phyloP scores from a whole-genome alignment of 2,888 invertebrate species.

The Falcaria lacertinaria region DNA sequence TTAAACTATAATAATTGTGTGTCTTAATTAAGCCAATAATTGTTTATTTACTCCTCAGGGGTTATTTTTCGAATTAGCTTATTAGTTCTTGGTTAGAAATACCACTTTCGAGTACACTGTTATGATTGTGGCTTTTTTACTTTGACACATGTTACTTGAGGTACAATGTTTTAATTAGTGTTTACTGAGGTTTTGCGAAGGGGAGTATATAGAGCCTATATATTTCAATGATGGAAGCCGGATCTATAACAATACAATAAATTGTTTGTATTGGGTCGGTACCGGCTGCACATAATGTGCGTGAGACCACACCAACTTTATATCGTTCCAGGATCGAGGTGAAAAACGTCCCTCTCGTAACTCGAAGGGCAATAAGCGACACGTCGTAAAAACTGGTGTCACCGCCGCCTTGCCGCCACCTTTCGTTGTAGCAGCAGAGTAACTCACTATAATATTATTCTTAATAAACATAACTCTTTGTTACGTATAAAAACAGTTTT shows the following conservation, averaged over 20 bases:
- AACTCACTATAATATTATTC: slow-evolving; percentile 3
- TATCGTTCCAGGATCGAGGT: slow-evolving; percentile 49
- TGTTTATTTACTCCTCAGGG: too few species aligned
- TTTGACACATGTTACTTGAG: too few species aligned
- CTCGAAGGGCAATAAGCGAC: slow-evolving; percentile 50
- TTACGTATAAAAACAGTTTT: not conserved
- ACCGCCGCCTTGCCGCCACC: slow-evolving; percentile 24
- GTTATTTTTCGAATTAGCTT: too few species aligned
- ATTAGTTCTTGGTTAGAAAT: too few species aligned
- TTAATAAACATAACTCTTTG: too few species aligned
- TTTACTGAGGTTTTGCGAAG: too few species aligned
- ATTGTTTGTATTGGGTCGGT: slow-evolving; percentile 57
- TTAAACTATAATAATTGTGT: too few species aligned
- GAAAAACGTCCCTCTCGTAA: slow-evolving; percentile 51
- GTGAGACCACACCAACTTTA: slow-evolving; percentile 55
- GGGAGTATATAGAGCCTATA: slow-evolving; percentile 43
- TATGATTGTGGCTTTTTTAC: too few species aligned
- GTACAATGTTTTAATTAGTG: too few species aligned
- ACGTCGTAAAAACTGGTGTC: slow-evolving; percentile 43
- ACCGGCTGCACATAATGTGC: slow-evolving; percentile 62
- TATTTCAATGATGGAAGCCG: slow-evolving; percentile 44
- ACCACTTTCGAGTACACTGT: too few species aligned
- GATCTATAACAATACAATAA: slow-evolving; percentile 70
- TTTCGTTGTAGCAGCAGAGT: slow-evolving; percentile 20
- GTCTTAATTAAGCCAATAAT: too few species aligned